Evolutionary conservation across 2,888 invertebrate species (phyloP).

Genomic region (Dorcus parallelipipedus): DNA sequence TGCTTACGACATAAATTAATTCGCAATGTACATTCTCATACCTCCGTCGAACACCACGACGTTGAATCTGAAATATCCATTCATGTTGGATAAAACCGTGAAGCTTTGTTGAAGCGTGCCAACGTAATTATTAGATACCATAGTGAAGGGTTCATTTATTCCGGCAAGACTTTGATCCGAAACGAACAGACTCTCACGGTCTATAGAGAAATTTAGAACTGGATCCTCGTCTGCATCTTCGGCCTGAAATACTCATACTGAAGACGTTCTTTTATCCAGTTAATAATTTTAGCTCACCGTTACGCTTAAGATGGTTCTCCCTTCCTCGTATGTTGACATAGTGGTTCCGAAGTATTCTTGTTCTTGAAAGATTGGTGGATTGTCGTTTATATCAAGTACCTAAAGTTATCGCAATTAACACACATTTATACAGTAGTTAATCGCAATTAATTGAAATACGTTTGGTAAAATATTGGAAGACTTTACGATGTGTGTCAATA

Average conservation of each 20-base stretch:
- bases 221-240: slow-evolving; percentile 47
- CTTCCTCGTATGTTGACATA: slow-evolving; percentile 42
- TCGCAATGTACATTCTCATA: slow-evolving; percentile 28
- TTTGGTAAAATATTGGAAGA: no score
- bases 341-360: slow-evolving; percentile 42
- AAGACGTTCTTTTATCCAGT: not conserved
- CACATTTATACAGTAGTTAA: not conserved
- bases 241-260: slow-evolving; percentile 49
- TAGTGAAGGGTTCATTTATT: slow-evolving; percentile 35
- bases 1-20: not conserved
- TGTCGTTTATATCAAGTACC: slow-evolving; percentile 55
- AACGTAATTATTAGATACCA: not conserved
- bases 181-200: slow-evolving; percentile 4
- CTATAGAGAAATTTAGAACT: slow-evolving; percentile 30
- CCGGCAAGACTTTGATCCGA: slow-evolving; percentile 39
- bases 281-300: slow-evolving; percentile 3
- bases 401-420: no score
- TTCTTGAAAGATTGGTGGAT: slow-evolving; percentile 53
- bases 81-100: slow-evolving; percentile 54
- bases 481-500: no score
- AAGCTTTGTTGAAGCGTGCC: slow-evolving; percentile 27
- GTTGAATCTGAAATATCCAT: slow-evolving; percentile 59
- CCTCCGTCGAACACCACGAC: slow-evolving; percentile 55
- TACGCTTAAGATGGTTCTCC: slow-evolving; percentile 4
- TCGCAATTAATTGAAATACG: no score